Evolutionary conservation across 2,797 vertebrate genomes (phyloP).

Genomic region (Argentina silus): DNA sequence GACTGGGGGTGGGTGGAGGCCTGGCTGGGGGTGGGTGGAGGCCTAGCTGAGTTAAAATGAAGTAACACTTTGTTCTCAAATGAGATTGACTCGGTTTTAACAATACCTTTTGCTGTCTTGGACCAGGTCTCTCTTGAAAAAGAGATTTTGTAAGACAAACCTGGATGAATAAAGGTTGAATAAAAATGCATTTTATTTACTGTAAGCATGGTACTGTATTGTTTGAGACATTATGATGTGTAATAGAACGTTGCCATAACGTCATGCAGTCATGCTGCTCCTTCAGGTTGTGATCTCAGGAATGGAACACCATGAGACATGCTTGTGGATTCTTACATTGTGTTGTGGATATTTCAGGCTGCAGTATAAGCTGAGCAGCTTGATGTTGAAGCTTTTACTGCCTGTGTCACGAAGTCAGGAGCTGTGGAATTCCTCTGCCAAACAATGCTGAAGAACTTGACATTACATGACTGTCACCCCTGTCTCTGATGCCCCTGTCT

Average conservation of each 20-base stretch:
- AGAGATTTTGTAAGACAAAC: no score
- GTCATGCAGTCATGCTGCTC: slow-evolving; percentile 11
- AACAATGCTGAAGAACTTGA: slow-evolving; percentile 46
- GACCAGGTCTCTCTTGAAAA: no score
- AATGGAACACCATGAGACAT: slow-evolving; percentile 27
- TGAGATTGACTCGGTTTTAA: no score
- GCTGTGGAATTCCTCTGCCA: slow-evolving; percentile 39
- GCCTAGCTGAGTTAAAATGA: no score
- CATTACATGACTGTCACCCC: background rate
- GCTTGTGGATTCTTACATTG: slow-evolving; percentile 42
- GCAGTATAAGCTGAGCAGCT: slow-evolving; percentile 60
- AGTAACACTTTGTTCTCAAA: no score
- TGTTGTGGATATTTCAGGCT: slow-evolving; percentile 60
- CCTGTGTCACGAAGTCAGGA: slow-evolving; percentile 53
- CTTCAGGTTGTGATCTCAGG: slow-evolving; percentile 26
- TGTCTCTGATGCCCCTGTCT: no score
- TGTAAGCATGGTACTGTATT: background rate
- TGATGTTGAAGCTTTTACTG: slow-evolving; percentile 65
- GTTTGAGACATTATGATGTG: background rate
- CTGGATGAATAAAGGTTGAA: background rate
- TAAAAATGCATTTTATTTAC: background rate
- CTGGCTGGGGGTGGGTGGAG: no score
- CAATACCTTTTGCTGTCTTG: no score
- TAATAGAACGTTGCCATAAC: no score
- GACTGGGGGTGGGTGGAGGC: no score